Percentiles rank a stretch among this genome's conserved stretches.
Conservation (phyloP, 2,113 vertebrate genomes). For the Coregonus clupeaformis region DNA sequence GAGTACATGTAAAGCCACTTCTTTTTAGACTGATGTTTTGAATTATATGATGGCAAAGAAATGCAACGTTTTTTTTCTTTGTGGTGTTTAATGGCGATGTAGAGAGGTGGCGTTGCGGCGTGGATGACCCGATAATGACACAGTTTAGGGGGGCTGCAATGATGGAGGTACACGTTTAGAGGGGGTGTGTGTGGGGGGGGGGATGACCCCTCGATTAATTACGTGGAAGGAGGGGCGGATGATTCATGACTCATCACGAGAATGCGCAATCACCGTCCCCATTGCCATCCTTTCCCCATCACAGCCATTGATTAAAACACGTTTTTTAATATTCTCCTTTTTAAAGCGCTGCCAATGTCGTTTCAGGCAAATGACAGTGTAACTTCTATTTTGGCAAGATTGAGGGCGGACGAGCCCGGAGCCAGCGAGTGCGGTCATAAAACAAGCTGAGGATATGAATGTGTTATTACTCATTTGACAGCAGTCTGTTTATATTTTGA, state of each 20-base stretch:
- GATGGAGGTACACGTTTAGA: not conserved
- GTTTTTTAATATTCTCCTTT: constrained; percentile 46
- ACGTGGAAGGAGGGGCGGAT: not conserved
- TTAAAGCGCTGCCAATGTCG: constrained; percentile 47
- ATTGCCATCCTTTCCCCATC: constrained; percentile 15
- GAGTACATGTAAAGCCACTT: not conserved
- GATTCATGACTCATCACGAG: constrained; percentile 50
- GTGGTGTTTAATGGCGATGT: constrained; percentile 4
- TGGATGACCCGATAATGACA: constrained; percentile 15
- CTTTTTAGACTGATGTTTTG: not conserved
- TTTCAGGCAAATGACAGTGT: constrained; percentile 58
- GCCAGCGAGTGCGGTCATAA: constrained; percentile 40
- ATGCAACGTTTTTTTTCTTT: not conserved
- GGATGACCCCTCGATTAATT: constrained; percentile 32
- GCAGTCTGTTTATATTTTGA: constrained; percentile 48
- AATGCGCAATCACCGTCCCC: constrained; percentile 42
- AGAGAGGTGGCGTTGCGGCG: not conserved
- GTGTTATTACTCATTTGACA: constrained; percentile 52
- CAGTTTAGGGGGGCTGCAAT: not conserved
- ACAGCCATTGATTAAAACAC: constrained; percentile 63
- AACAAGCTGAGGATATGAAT: constrained; percentile 47
- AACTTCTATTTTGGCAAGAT: constrained; percentile 50
- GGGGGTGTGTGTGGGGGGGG: not conserved
- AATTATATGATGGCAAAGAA: not conserved
- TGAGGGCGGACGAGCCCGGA: constrained; percentile 6